Conservation (phyloP, 2,888 invertebrate genomes). For the Zeuzera pyrina region DNA sequence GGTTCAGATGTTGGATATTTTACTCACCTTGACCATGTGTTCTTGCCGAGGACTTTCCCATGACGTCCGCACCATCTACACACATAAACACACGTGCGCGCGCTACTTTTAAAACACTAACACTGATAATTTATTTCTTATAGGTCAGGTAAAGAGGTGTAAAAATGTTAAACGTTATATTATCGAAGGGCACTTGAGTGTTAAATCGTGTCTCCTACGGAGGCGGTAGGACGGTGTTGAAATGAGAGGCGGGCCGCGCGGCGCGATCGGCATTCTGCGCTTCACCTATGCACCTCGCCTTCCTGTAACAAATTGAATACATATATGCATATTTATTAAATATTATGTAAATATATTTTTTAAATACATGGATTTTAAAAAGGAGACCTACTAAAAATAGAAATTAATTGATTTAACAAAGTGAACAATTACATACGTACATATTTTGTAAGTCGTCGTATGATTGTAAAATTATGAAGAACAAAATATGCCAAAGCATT, state of each 20-base stretch:
- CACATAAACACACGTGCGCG: slow-evolving; percentile 58
- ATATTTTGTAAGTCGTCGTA: too few species aligned
- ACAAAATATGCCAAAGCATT: too few species aligned
- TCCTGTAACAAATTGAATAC: slow-evolving; percentile 47
- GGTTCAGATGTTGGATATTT: slow-evolving; percentile 25
- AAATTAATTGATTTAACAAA: too few species aligned
- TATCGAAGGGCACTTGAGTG: slow-evolving; percentile 67
- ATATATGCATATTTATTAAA: too few species aligned
- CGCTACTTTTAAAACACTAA: slow-evolving; percentile 53
- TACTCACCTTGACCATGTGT: slow-evolving; percentile 73
- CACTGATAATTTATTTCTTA: slow-evolving; percentile 56
- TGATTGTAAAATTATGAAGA: too few species aligned
- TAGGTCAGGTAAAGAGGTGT: slow-evolving; percentile 67
- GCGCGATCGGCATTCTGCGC: slow-evolving; percentile 70
- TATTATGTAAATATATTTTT: too few species aligned
- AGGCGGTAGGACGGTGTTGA: slow-evolving; percentile 56
- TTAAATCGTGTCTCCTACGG: slow-evolving; percentile 60
- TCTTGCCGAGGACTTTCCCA: slow-evolving; percentile 74
- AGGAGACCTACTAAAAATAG: too few species aligned
- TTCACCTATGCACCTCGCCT: slow-evolving; percentile 43
- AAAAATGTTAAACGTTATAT: slow-evolving; percentile 68
- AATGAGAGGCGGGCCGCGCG: slow-evolving; percentile 67
- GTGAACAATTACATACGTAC: too few species aligned
- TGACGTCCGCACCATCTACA: slow-evolving; percentile 72
- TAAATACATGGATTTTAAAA: too few species aligned